These are phyloP conservation scores for Pollimyrus isidori DNA, from an alignment of 2,113 vertebrate genomes.

Conservation along the genomic window DNA sequence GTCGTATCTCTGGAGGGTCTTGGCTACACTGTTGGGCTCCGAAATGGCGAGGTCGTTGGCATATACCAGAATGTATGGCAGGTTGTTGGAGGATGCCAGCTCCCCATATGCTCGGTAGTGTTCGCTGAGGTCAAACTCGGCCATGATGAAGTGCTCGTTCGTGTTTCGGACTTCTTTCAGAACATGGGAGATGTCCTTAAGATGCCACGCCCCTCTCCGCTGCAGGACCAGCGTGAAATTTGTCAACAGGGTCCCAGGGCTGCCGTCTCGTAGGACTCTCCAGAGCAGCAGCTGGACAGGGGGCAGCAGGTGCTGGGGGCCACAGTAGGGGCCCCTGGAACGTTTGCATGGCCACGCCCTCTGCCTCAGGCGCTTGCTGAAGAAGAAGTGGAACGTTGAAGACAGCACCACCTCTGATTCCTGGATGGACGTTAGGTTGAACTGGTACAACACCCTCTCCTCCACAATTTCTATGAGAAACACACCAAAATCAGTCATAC, in stretches of 20 bases:
- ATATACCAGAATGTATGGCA: slow-evolving; percentile 79
- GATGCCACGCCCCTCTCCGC: slow-evolving; percentile 72
- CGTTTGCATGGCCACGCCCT: slow-evolving; percentile 58
- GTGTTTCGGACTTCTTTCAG: slow-evolving; percentile 58
- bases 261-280: slow-evolving; percentile 55
- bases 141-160: slow-evolving; percentile 60
- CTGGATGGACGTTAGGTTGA: slow-evolving; percentile 85
- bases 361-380: slow-evolving; percentile 59
- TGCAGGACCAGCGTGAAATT: slow-evolving; percentile 64
- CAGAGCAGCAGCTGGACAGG: slow-evolving; percentile 60
- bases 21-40: slow-evolving; percentile 84
- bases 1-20: slow-evolving; percentile 80
- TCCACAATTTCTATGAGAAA: slow-evolving; percentile 60
- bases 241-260: slow-evolving; percentile 58
- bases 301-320: slow-evolving; percentile 47
- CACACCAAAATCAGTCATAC: slow-evolving; percentile 33
- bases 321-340: slow-evolving; percentile 59
- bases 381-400: slow-evolving; percentile 76
- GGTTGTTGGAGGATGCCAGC: slow-evolving; percentile 34
- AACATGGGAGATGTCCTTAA: slow-evolving; percentile 68
- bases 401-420: slow-evolving; percentile 78
- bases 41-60: slow-evolving; percentile 80
- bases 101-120: slow-evolving; percentile 45
- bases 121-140: slow-evolving; percentile 60
- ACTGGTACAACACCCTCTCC: slow-evolving; percentile 68